These are phyloP conservation scores for Epirrita christyi DNA, from an alignment of 2,888 invertebrate genomes.

Conservation along the genomic window DNA sequence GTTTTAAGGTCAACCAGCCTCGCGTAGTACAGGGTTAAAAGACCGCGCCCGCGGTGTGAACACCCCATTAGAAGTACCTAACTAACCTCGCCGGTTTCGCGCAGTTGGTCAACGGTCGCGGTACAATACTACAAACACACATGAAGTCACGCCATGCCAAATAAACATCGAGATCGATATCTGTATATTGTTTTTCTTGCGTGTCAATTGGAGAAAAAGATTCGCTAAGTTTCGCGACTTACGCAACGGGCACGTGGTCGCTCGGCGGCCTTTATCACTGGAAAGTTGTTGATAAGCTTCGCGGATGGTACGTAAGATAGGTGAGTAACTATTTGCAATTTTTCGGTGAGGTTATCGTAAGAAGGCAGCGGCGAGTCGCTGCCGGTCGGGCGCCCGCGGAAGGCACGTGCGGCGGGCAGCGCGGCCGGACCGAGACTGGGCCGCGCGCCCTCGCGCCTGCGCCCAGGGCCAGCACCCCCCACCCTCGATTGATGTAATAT, in stretches of 20 bases:
- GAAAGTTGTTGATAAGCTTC: slow-evolving; percentile 6
- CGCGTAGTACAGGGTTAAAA: slow-evolving; percentile 66
- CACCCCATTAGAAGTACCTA: slow-evolving; percentile 63
- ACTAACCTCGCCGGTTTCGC: slow-evolving; percentile 53
- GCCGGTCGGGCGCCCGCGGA: slow-evolving; percentile 69
- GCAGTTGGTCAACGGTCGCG: slow-evolving; percentile 43
- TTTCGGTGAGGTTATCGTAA: slow-evolving; percentile 49
- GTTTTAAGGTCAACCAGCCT: slow-evolving; percentile 76
- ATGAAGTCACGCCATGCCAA: slow-evolving; percentile 53
- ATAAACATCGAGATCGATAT: slow-evolving; percentile 76
- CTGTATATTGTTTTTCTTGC: slow-evolving; percentile 68
- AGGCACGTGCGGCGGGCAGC: slow-evolving; percentile 72
- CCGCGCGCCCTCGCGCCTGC: slow-evolving; percentile 54
- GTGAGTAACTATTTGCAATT: slow-evolving; percentile 33
- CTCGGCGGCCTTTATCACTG: slow-evolving; percentile 27
- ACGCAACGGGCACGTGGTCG: slow-evolving; percentile 74
- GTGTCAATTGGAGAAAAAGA: slow-evolving; percentile 75
- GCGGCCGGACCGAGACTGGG: slow-evolving; percentile 81
- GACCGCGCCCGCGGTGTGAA: slow-evolving; percentile 72
- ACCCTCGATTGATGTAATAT: slow-evolving; percentile 83
- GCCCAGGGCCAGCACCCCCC: slow-evolving; percentile 48
- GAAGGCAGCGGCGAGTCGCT: slow-evolving; percentile 70
- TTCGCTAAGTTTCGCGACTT: slow-evolving; percentile 68
- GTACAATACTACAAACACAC: slow-evolving; percentile 47
- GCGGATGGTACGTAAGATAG: slow-evolving; percentile 28